Conservation (phyloP, 2,113 vertebrate genomes). For the Neogale vison region DNA sequence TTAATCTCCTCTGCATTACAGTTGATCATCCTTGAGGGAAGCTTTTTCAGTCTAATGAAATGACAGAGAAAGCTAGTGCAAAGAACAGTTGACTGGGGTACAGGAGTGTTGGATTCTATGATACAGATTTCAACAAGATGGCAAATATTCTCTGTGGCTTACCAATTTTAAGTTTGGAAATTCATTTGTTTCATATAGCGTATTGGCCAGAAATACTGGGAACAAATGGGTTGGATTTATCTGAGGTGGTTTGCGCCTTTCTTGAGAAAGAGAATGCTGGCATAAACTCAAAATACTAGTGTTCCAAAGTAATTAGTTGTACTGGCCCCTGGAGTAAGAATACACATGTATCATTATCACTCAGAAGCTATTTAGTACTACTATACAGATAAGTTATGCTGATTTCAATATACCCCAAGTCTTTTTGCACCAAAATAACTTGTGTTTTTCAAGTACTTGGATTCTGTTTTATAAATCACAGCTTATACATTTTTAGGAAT, state of each 20-base stretch:
- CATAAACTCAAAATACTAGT: neutral
- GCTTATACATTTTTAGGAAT: neutral
- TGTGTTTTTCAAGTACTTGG: slow-evolving; percentile 29
- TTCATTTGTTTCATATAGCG: neutral
- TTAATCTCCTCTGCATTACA: slow-evolving; percentile 52
- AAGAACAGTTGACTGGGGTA: neutral
- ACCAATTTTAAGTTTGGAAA: neutral
- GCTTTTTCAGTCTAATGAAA: neutral
- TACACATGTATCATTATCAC: slow-evolving; percentile 28
- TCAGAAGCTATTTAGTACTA: slow-evolving; percentile 20
- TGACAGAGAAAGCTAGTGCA: neutral
- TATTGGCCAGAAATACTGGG: neutral
- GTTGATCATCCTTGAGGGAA: neutral
- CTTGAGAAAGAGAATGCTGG: slow-evolving; percentile 15
- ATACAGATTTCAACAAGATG: neutral
- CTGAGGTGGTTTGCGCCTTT: neutral
- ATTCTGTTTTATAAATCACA: slow-evolving; percentile 39
- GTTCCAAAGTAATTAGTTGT: slow-evolving; percentile 55
- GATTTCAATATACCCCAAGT: neutral
- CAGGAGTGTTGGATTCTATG: neutral
- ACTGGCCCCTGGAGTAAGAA: slow-evolving; percentile 28
- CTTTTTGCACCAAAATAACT: neutral
- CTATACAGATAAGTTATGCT: slow-evolving; percentile 10
- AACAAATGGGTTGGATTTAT: slow-evolving; percentile 39
- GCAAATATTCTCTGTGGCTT: neutral